Conservation (phyloP, 2,888 invertebrate species). For the Drosophila niveifrons region DNA sequence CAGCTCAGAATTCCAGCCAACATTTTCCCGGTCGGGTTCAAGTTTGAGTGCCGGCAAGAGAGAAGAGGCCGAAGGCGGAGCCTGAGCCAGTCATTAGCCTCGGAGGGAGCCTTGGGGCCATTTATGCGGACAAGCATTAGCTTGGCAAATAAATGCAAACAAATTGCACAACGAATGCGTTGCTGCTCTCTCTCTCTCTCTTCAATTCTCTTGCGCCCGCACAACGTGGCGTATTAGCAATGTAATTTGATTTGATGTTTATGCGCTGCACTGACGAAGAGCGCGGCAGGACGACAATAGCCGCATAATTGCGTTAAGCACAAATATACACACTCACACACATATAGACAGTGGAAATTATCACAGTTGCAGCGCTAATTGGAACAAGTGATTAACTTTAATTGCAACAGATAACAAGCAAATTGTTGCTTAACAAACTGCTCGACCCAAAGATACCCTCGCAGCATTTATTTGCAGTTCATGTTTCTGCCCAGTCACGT, state of each 20-base stretch:
- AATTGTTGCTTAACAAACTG: conserved; percentile 2
- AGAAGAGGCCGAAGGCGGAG: conserved; percentile 3
- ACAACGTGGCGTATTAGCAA: conserved; percentile 76
- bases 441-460: conserved; percentile 20
- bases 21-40: background rate
- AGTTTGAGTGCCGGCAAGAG: conserved; percentile 1
- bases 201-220: conserved; percentile 18
- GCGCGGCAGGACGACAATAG: conserved; percentile 28
- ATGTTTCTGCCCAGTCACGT: conserved; percentile 41
- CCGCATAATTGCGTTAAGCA: conserved; percentile 68
- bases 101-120: conserved; percentile 33
- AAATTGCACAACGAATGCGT: conserved; percentile 71
- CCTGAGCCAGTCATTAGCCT: conserved; percentile 50
- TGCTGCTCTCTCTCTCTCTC: conserved; percentile 16
- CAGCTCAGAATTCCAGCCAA: background rate
- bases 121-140: conserved; percentile 51
- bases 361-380: conserved; percentile 74
- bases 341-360: conserved; percentile 44
- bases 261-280: conserved; percentile 45
- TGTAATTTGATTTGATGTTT: conserved; percentile 79
- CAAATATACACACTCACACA: conserved; percentile 36
- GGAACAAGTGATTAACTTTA: conserved; percentile 75
- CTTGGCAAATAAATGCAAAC: conserved; percentile 57
- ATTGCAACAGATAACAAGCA: conserved; percentile 67
- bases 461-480: conserved; percentile 1